Base-by-base conservation (phyloP, 2,888 invertebrate species). In the Stictocephala bisonia region DNA sequence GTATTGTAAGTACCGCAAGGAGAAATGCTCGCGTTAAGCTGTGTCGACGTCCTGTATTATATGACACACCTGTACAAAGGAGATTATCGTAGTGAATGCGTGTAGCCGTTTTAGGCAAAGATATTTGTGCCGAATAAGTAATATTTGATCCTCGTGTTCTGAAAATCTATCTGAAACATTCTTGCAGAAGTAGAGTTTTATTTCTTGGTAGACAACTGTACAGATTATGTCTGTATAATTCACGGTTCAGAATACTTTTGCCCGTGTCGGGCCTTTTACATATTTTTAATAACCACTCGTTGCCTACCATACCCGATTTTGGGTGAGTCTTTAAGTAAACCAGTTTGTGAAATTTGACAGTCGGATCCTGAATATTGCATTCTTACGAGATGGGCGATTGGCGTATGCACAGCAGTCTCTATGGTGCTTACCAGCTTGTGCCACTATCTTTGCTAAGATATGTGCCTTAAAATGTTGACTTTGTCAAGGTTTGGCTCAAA, bases 401-500 rank as follows among this genome's bases (percentile, higher is more conserved):
- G 64, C 64, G 44, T 41, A 29, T 58, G 58, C 58, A 71, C 41
- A 71, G 48, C 58, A 56, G n/a, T 58, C 58, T 71, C 58, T 9
- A 58, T 58, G 56, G 27, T 58, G 29, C 48, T 29, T 71, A 44
- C n/a, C 29, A 44, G 58, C 58, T 22, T 58, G 56, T 56, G 58
- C 41, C 58, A 58, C 58, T 71, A 58, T 29, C 58, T 58, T 71
- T 71, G 22, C 56, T 70, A 71, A 71, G 70, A 71, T 71, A 41
- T 58, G 70, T 71, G 70, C 58, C 70, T 71, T 71, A 71, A 64
- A 71, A 27, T 71, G 44, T 71, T 71, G 70, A 71, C 70, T 48
- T 41, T 58, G 70, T 44, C 58, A 71, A 58, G 56, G 44, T 71
- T 71, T 27, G 70, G 70, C 58, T 71, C 70, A 27, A 71, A 56